Evolutionary conservation across 2,113 vertebrate genomes (phyloP), one percentile per base, ranked within the genome.

Genomic region (Anolis carolinensis): DNA sequence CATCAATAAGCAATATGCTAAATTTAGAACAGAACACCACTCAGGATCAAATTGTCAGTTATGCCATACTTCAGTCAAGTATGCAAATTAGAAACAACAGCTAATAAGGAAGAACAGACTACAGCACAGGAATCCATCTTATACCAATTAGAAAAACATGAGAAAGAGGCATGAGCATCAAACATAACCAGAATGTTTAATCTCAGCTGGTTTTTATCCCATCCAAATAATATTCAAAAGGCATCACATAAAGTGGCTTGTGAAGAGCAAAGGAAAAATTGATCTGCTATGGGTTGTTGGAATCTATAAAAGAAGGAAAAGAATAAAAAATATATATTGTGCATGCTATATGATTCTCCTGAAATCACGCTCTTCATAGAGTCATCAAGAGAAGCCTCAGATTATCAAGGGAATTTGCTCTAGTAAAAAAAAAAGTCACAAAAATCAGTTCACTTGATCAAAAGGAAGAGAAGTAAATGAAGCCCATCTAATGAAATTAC

Each of bases 121-220:
- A 79, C 16, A 59, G 10, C 30, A 18, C 13, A 21, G 48, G 52
- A 73, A 84, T 74, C 68, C 67, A 76, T 92, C 93, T 92, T 92
- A 81, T 80, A 89, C n/a, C 81, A 88, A 83, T 90, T 92, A 92
- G 82, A 84, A 88, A 88, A 91, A 89, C 77, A 92, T 65, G 73
- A 90, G 84, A 83, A 87, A 75, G 65, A 77, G 86, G 32, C 86
- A 2, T 1, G 1, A 34, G 18, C 32, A 90, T 90, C 79, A 87
- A 90, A 88, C 80, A 34, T 81, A 90, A 93, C 48, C 80, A 36
- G 78, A 83, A 88, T 21, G 30, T 23, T 90, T 92, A 5, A 80
- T 76, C n/a, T 88, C 13, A 85, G 5, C 30, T 9, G 78, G 25
- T 81, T 85, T 72, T 84, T 83, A 83, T 79, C 34, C 72, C 44